Conservation (phyloP, 2,797 vertebrate species). For the Mastacembelus armatus region DNA sequence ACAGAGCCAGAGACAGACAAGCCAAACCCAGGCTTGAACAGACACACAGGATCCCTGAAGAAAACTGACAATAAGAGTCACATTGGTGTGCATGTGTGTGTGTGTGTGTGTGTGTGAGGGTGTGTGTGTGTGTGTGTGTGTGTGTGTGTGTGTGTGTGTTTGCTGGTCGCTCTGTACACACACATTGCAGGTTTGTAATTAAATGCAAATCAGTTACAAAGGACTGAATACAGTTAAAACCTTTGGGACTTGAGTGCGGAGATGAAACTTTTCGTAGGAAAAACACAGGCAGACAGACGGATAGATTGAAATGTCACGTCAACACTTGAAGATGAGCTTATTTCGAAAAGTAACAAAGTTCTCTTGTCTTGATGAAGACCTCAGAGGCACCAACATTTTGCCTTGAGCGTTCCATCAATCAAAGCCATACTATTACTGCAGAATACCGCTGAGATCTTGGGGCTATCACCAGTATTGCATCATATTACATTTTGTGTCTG, state of each 20-base stretch:
- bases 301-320: constrained; percentile 71
- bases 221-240: constrained; percentile 49
- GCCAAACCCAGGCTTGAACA: constrained; percentile 41
- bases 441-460: constrained; percentile 54
- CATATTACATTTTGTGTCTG: constrained; percentile 59
- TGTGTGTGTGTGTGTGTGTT: background rate
- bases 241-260: constrained; percentile 32
- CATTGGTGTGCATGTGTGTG: constrained; percentile 26
- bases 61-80: constrained; percentile 55
- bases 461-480: constrained; percentile 64
- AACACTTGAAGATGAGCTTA: constrained; percentile 61
- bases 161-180: background rate
- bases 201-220: constrained; percentile 57
- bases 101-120: too few relatives aligned
- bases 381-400: constrained; percentile 61
- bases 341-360: constrained; percentile 63
- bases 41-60: constrained; percentile 44
- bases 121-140: background rate
- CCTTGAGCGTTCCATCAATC: constrained; percentile 73
- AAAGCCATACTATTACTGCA: constrained; percentile 59
- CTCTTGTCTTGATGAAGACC: constrained; percentile 63
- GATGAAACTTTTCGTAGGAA: constrained; percentile 41
- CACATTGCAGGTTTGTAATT: constrained; percentile 45
- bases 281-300: constrained; percentile 39
- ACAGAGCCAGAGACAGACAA: constrained; percentile 37